Evolutionary conservation across 2,113 vertebrate species (phyloP).

Genomic region (Apteryx owenii): DNA sequence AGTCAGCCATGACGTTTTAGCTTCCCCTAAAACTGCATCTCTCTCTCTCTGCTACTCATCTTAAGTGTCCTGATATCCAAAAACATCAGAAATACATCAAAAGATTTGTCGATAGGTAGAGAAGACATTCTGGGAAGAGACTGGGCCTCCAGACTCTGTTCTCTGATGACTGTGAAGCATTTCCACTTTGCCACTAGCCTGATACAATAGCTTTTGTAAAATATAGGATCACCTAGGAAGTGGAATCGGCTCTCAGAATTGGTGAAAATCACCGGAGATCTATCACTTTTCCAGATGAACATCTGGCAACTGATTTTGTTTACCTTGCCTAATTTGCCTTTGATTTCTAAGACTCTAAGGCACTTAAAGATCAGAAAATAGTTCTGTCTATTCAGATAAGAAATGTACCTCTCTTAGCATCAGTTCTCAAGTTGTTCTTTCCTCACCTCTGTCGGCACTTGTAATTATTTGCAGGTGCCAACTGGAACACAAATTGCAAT

Average conservation of each 20-base stretch:
- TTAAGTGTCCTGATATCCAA: neutral
- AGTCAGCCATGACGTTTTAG: neutral
- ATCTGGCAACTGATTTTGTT: slow-evolving; percentile 24
- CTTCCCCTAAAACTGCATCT: neutral
- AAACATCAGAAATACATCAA: neutral
- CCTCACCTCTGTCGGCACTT: neutral
- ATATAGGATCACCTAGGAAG: neutral
- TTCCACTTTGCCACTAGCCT: neutral
- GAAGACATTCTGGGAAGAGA: neutral
- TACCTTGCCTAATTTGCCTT: slow-evolving; percentile 30
- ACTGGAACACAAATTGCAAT: neutral
- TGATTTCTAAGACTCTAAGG: slow-evolving; percentile 35
- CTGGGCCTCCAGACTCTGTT: neutral
- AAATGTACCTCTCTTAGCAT: neutral
- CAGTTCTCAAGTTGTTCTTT: neutral
- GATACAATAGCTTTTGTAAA: neutral
- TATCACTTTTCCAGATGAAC: slow-evolving; percentile 4
- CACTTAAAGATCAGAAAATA: slow-evolving; percentile 15
- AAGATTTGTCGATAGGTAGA: neutral
- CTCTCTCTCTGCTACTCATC: neutral
- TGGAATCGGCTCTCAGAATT: neutral
- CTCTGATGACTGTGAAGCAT: neutral
- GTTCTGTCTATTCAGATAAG: neutral
- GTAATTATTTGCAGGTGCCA: slow-evolving; percentile 53
- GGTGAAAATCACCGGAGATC: neutral